Evolutionary conservation across 2,888 invertebrate genomes (phyloP).

Genomic region (Drosophila conformis): DNA sequence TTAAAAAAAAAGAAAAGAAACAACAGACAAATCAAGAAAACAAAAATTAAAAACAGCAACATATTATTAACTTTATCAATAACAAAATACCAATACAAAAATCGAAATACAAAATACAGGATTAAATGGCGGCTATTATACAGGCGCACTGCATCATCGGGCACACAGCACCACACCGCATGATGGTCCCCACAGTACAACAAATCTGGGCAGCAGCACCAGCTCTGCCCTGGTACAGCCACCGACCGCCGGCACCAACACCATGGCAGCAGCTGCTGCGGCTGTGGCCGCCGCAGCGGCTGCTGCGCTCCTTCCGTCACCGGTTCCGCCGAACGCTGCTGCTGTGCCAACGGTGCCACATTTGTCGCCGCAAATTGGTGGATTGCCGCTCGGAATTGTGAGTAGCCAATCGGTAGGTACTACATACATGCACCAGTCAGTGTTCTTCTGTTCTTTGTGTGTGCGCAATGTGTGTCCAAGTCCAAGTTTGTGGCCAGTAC

Average conservation of each 20-base stretch:
- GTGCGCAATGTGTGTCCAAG: constrained; percentile 41
- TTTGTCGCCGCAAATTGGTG: constrained; percentile 85
- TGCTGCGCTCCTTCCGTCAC: constrained; percentile 55
- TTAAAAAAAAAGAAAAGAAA: neutral
- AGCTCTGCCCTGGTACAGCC: constrained; percentile 74
- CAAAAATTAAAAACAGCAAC: constrained; percentile 41
- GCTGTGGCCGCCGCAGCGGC: constrained; percentile 67
- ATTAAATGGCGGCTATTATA: constrained; percentile 90
- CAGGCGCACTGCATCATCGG: constrained; percentile 91
- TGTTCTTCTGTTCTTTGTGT: constrained; percentile 61
- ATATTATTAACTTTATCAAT: constrained; percentile 54
- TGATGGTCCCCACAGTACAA: constrained; percentile 86
- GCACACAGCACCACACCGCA: constrained; percentile 95
- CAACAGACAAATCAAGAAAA: neutral
- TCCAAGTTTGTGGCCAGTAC: constrained; percentile 29
- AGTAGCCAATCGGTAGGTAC: constrained; percentile 86
- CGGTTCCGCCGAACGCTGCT: constrained; percentile 64
- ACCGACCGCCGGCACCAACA: constrained; percentile 72
- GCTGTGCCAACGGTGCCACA: constrained; percentile 84
- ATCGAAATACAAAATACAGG: constrained; percentile 85
- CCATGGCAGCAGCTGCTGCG: constrained; percentile 62
- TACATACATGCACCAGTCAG: constrained; percentile 29
- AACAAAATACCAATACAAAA: constrained; percentile 60
- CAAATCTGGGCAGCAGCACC: constrained; percentile 69
- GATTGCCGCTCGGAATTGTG: constrained; percentile 86